These are phyloP conservation scores for Sarcophilus harrisii DNA, from an alignment of 2,797 vertebrate species.

Conservation along the genomic window DNA sequence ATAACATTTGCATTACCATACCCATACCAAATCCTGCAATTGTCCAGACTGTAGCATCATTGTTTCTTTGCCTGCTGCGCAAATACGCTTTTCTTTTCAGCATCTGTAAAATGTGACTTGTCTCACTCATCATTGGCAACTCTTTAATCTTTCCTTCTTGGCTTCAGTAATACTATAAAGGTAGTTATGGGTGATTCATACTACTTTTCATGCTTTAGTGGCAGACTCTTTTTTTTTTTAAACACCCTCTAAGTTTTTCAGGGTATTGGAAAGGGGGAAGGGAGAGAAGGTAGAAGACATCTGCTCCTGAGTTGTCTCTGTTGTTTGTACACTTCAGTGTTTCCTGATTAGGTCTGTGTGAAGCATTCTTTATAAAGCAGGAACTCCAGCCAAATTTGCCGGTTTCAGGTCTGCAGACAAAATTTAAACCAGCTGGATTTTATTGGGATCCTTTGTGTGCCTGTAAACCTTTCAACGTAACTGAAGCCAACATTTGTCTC, in stretches of 20 bases:
- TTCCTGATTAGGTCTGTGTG: conserved; percentile 70
- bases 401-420: conserved; percentile 71
- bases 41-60: conserved; percentile 54
- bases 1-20: conserved; percentile 52
- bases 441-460: conserved; percentile 70
- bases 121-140: conserved; percentile 68
- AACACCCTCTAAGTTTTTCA: conserved; percentile 51
- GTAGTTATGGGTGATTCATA: conserved; percentile 57
- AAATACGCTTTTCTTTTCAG: conserved; percentile 62
- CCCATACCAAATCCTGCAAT: conserved; percentile 46
- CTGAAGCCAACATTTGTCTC: conserved; percentile 63
- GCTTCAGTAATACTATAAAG: conserved; percentile 54
- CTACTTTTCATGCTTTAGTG: conserved; percentile 38
- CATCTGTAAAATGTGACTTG: conserved; percentile 62
- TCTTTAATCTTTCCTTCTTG: conserved; percentile 73
- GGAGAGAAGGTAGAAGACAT: conserved; percentile 55
- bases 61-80: conserved; percentile 63
- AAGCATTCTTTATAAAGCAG: conserved; percentile 73
- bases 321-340: conserved; percentile 57
- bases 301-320: conserved; percentile 63
- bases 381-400: conserved; percentile 71
- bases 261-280: conserved; percentile 44
- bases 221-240: conserved; percentile 37
- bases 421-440: conserved; percentile 81
- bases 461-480: conserved; percentile 67